phyloP scores from a whole-genome alignment of 30 jellyfish, hydroid and myxozoan species.

The Rhopilema esculentum region DNA sequence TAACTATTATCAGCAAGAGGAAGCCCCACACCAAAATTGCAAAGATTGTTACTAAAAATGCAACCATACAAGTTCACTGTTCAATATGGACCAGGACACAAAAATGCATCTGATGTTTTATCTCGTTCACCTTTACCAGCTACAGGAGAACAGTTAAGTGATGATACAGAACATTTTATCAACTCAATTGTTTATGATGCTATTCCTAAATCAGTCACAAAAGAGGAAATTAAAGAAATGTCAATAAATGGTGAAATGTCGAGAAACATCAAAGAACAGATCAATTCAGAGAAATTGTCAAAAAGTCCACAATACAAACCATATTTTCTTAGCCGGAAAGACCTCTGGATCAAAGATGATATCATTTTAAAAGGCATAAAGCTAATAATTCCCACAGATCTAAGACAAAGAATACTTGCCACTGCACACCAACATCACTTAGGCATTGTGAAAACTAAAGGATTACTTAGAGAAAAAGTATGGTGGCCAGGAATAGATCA shows the following conservation, averaged over 20 bases:
- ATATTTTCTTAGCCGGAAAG: too few species aligned
- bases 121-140: conserved; percentile 56
- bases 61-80: too few species aligned
- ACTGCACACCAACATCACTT: too few species aligned
- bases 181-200: not conserved
- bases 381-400: too few species aligned
- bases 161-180: conserved; percentile 13
- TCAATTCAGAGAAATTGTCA: conserved; percentile 27
- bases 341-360: too few species aligned
- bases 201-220: conserved; percentile 38
- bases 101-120: conserved; percentile 49
- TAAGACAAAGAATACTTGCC: too few species aligned
- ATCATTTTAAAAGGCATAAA: too few species aligned
- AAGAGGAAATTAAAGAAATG: conserved; percentile 20
- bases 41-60: conserved; percentile 26
- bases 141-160: conserved; percentile 38
- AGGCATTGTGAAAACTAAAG: too few species aligned
- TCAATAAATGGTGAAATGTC: conserved; percentile 21
- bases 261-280: conserved; percentile 21
- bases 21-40: conserved; percentile 38
- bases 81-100: conserved; percentile 55
- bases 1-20: conserved; percentile 29
- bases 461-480: too few species aligned
- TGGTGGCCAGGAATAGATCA: too few species aligned
- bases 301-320: too few species aligned